Conservation (phyloP, 2,888 invertebrate genomes). For the Zhuqinia jingwanae region DNA sequence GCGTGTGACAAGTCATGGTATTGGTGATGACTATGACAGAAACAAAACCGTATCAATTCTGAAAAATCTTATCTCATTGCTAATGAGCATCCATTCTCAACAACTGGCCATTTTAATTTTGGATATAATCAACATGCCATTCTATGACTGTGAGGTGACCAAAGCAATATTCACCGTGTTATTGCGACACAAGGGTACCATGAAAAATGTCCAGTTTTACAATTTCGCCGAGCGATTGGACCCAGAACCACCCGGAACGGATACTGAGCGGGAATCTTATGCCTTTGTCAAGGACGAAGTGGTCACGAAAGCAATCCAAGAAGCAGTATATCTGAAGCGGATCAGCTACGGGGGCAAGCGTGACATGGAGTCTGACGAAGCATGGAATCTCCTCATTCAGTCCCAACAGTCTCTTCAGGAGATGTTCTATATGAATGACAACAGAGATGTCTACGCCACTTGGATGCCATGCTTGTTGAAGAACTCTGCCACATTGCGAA, state of each 20-base stretch:
- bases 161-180: slow-evolving; percentile 28
- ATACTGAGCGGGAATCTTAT: background rate
- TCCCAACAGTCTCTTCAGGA: slow-evolving; percentile 33
- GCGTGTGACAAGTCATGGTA: slow-evolving; percentile 31
- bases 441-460: slow-evolving; percentile 15
- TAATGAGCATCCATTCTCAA: slow-evolving; percentile 24
- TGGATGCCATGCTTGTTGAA: slow-evolving; percentile 32
- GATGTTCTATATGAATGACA: slow-evolving; percentile 57
- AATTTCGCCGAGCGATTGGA: slow-evolving; percentile 1
- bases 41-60: background rate
- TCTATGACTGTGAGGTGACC: slow-evolving; percentile 11
- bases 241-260: slow-evolving; percentile 37
- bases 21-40: background rate
- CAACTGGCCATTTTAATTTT: slow-evolving; percentile 31
- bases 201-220: slow-evolving; percentile 44
- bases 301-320: slow-evolving; percentile 15
- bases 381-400: slow-evolving; percentile 47
- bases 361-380: slow-evolving; percentile 23
- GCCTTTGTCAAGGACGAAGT: background rate
- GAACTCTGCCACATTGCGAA: slow-evolving; percentile 28
- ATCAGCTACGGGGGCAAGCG: slow-evolving; percentile 51
- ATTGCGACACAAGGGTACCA: slow-evolving; percentile 31
- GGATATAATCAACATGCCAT: slow-evolving; percentile 47
- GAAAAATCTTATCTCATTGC: slow-evolving; percentile 27
- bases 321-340: slow-evolving; percentile 33